A percentile compares a stretch with the other conserved stretches of the same genome.
Conservation (phyloP, 2,888 invertebrate genomes). For the Drosophila pegasa region DNA sequence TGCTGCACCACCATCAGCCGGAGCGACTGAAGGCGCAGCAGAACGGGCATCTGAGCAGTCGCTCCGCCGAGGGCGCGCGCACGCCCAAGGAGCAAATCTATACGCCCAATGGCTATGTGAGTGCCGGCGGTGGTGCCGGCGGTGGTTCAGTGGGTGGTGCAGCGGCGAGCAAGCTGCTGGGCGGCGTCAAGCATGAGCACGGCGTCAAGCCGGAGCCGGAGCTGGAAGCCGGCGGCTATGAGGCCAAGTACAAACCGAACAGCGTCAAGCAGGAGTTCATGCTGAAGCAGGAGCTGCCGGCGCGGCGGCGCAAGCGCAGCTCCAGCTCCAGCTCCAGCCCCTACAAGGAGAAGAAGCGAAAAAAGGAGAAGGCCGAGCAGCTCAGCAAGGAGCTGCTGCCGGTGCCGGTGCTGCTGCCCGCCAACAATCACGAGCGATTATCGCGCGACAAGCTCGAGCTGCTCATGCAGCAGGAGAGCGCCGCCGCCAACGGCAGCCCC, state of each 20-base stretch:
- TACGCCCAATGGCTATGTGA: conserved; percentile 61
- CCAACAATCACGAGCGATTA: conserved; percentile 85
- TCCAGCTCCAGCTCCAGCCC: conserved; percentile 84
- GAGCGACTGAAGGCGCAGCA: conserved; percentile 57
- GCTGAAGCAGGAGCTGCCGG: conserved; percentile 73
- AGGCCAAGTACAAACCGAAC: conserved; percentile 74
- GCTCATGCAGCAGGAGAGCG: conserved; percentile 60
- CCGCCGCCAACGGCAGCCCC: conserved; percentile 39
- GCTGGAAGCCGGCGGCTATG: conserved; percentile 65
- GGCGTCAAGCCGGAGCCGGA: conserved; percentile 80
- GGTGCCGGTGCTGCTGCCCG: conserved; percentile 72
- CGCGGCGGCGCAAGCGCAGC: conserved; percentile 81
- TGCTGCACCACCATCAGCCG: conserved; percentile 51
- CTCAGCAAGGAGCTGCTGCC: conserved; percentile 65
- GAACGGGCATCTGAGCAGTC: conserved; percentile 76
- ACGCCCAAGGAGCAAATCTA: conserved; percentile 69
- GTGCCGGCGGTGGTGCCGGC: not conserved
- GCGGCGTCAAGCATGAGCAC: conserved; percentile 79
- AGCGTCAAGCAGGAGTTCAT: conserved; percentile 78
- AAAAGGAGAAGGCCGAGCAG: conserved; percentile 81
- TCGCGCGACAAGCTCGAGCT: conserved; percentile 70
- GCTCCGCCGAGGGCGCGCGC: conserved; percentile 64
- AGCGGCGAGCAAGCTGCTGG: conserved; percentile 16
- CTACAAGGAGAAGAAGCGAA: conserved; percentile 84
- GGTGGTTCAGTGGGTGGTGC: not conserved